Base-by-base conservation (phyloP, 2,113 vertebrate genomes). In the Mus spicilegus region DNA sequence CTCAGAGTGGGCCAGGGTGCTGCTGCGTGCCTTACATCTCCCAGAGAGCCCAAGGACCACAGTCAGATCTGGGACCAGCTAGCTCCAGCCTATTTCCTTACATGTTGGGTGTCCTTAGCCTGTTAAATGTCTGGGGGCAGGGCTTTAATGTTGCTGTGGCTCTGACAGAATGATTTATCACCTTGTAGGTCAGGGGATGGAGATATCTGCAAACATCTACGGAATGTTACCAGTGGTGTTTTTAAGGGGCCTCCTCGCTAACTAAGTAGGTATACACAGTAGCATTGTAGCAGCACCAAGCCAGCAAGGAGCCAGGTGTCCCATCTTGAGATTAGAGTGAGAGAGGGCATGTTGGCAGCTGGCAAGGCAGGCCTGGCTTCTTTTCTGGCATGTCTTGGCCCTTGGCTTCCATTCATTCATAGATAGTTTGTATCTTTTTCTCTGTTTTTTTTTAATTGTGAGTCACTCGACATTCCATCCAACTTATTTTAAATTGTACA, bases 181-280 rank as follows among this genome's bases (percentile, higher is more conserved):
- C 87, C 20, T 4, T 42, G 89, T 58, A 84, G 69, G 77, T 70
- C 36, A 20, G 61, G 80, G 76, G 58, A n/a, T 10, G 36, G 94
- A 77, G 85, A 81, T 11, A 77, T 22, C 10, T 49, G 36, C 82
- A 97, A 94, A 78, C 54, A 81, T 95, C 8, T 85, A 0, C 82
- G 94, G 94, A 97, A 96, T 89, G 94, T 73, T 91, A 56, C 80
- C 46, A 1, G 5, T 7, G 73, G 87, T 17, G 22, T 95, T 89
- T 76, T 88, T 93, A 56, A 28, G 70, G 72, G 58, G 82, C 8
- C 58, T 24, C 28, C 91, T 69, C 61, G 13, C 56, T 77, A 36
- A 51, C 0, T 7, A 28, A 63, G 28, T n/a, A 88, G 89, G 70
- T 69, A 69, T 10, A 28, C n/a, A 6, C 3, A 13, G 82, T 17